Base-by-base conservation (phyloP, 2,797 vertebrate genomes). In the Sebastes hubbsi region DNA sequence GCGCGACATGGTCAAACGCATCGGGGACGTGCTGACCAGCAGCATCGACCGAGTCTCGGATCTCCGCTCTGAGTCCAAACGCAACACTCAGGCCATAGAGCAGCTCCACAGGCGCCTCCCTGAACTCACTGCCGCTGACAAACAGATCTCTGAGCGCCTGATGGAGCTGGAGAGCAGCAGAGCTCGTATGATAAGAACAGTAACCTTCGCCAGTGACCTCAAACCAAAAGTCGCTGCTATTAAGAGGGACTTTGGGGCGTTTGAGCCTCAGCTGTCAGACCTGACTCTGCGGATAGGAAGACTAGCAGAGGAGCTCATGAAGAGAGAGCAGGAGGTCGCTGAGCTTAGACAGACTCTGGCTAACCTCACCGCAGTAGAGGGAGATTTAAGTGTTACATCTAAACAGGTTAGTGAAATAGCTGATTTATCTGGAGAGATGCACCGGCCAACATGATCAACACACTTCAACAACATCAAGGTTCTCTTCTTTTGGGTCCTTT, bases 191-290 rank as follows among this genome's bases (percentile, higher is more conserved):
- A 83, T 98, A 25, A 96, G 95, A 69, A 97, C 97, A 0, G 92
- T 97, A 75, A 95, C 93, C 8, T 99, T 99, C 79, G 97, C 98
- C 75, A 94, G 94, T 8, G 98, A 99, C 87, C 96, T 99, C 22
- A 98, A 97, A 87, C 98, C 98, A 13, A 99, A 97, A 77, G 95
- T 99, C 0, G 93, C 95, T n/a, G 90, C 95, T 38, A 94, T 99
- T 38, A 96, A 92, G 82, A 96, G 96, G 64, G 97, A 99, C 90
- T 97, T 98, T 6, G 93, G 92, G 11, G 89, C 87, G 8, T 91
- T 99, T 20, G 97, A 97, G 77, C 96, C 96, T 0, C 93, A 95
- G 87, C 73, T 99, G 90, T 94, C 93, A 11, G 98, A 99, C 49
- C 91, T 99, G 80, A 97, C 95, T 0, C 89, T 97, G 52, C 94